Conservation (phyloP, 2,113 vertebrate species). For the Cynocephalus volans region DNA sequence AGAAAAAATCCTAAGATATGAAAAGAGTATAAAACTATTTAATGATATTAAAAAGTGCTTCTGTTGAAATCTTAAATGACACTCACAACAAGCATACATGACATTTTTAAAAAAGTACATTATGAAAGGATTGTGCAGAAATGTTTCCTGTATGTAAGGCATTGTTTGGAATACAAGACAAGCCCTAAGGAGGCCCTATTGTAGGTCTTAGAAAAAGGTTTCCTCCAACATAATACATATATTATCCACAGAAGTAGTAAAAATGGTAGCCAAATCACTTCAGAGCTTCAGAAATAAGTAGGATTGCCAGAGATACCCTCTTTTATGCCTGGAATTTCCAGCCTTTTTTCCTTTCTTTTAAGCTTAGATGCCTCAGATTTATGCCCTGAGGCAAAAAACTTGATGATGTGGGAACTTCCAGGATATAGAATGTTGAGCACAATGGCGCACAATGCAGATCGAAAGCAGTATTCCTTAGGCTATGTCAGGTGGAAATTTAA, state of each 20-base stretch:
- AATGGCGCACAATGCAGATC: background rate
- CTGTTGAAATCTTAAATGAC: background rate
- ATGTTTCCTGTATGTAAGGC: background rate
- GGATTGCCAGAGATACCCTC: background rate
- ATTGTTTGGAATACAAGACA: background rate
- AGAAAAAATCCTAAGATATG: conserved; percentile 1
- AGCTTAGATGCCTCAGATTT: background rate
- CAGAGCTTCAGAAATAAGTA: background rate
- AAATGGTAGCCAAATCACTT: background rate
- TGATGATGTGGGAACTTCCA: background rate
- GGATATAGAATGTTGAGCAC: background rate
- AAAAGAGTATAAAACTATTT: background rate
- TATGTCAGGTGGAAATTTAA: background rate
- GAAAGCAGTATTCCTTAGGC: background rate
- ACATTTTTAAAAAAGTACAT: background rate
- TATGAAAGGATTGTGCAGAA: background rate
- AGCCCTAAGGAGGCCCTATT: background rate
- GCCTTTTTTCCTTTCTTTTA: background rate
- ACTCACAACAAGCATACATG: background rate
- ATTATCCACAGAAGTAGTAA: background rate
- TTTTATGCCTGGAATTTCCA: background rate
- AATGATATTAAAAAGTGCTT: background rate
- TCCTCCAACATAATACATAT: background rate
- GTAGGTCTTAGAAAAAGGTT: background rate
- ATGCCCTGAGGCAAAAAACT: background rate